phyloP scores from a whole-genome alignment of 2,797 vertebrate genomes.

The Cichlasoma orientale region DNA sequence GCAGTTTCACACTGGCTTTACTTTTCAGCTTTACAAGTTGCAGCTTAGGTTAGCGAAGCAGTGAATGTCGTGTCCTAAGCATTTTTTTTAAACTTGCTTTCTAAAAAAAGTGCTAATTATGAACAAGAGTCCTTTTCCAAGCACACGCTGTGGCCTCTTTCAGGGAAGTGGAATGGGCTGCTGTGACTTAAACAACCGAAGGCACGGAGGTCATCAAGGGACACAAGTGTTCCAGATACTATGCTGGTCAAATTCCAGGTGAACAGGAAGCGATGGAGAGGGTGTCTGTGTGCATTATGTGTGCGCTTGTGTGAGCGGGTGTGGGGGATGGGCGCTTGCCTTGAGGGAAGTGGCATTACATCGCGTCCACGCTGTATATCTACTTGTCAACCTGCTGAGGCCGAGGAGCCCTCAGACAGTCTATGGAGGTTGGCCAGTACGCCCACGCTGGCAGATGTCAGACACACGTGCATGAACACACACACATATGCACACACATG shows the following conservation, averaged over 20 bases:
- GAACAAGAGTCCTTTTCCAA: not conserved
- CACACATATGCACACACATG: not conserved
- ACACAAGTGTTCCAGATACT: constrained; percentile 31
- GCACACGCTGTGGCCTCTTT: constrained; percentile 14
- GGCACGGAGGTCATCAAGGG: constrained; percentile 32
- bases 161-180: not conserved
- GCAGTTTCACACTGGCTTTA: not conserved
- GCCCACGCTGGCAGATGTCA: constrained; percentile 60
- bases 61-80: not conserved
- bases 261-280: constrained; percentile 28
- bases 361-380: constrained; percentile 60
- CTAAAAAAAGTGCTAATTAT: not conserved
- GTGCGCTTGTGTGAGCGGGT: not conserved
- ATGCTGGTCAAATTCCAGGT: constrained; percentile 50
- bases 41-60: not conserved
- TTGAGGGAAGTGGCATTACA: constrained; percentile 64
- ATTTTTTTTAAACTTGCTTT: not conserved
- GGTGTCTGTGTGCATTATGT: constrained; percentile 19
- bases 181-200: constrained; percentile 22
- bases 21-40: not conserved
- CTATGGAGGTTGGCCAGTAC: constrained; percentile 69
- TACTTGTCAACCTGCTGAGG: constrained; percentile 75
- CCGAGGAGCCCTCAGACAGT: constrained; percentile 59
- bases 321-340: constrained; percentile 43
- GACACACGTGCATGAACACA: constrained; percentile 50